A percentile compares a stretch with the other conserved stretches of the same genome.
Conservation (phyloP, 2,797 vertebrate genomes). For the Phrynocephalus vlangalii region DNA sequence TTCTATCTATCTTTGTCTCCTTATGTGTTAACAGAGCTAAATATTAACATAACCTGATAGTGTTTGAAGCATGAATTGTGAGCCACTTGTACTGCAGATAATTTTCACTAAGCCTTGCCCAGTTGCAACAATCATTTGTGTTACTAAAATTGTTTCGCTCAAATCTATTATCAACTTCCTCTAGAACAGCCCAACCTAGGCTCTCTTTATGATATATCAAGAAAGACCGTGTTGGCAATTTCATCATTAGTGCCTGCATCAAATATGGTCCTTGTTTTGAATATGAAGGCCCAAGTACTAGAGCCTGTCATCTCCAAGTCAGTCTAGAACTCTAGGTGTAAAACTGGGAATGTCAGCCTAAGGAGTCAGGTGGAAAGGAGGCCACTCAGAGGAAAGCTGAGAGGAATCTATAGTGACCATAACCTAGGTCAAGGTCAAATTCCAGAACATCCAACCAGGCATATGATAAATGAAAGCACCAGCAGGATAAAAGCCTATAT, state of each 20-base stretch:
- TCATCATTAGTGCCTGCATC: not conserved
- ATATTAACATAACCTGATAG: not conserved
- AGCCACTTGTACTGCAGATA: not conserved
- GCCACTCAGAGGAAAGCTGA: not conserved
- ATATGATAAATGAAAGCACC: not conserved
- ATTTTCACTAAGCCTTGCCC: not conserved
- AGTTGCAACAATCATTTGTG: not conserved
- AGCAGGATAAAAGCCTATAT: not conserved
- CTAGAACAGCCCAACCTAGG: no score
- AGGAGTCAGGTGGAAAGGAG: not conserved
- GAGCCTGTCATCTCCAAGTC: no score
- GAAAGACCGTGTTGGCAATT: not conserved
- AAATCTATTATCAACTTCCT: not conserved
- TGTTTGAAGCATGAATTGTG: not conserved
- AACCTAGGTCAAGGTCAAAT: not conserved
- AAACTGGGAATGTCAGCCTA: not conserved
- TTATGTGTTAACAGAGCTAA: slow-evolving; percentile 2
- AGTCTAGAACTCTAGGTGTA: not conserved
- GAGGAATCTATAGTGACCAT: not conserved
- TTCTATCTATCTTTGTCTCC: not conserved
- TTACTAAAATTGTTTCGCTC: not conserved
- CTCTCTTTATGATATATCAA: not conserved
- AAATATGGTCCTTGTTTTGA: not conserved
- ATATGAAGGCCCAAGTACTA: no score
- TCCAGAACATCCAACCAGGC: not conserved